Evolutionary conservation across 2,797 vertebrate genomes (phyloP), one percentile per base, ranked within the genome.

Genomic region (Pogonophryne albipinna): DNA sequence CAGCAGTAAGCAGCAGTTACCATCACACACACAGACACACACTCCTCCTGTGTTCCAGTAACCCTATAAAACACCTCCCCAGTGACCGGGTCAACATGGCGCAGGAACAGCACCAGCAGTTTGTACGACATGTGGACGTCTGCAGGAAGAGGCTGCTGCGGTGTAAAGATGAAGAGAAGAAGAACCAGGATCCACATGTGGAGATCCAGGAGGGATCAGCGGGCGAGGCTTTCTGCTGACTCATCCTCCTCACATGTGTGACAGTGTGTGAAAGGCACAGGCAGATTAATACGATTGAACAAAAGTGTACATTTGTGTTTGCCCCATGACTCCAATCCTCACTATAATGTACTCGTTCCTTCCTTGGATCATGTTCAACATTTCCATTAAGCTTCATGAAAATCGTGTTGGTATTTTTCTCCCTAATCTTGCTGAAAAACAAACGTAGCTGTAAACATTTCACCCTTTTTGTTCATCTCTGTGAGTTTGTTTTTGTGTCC

Each of bases 81-180:
- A 0, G 23, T 66, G 47, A 82, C 68, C 38, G 4, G 64, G 34
- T 72, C 72, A 53, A 62, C 41, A 34, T 4, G n/a, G 46, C 8
- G 19, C 38, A 41, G 17, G n/a, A 19, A 58, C 63, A 17, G 66
- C 64, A 59, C 46, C 4, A 65, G 31, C 50, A 65, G 56, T 57
- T 72, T 62, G 52, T 46, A 46, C 50, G 46, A 46, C 74, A 75
- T 62, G 76, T 80, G 82, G 63, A 77, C 44, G 51, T 73, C 52
- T 66, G 64, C 60, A 80, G 71, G 80, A 85, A 69, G 67, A 61
- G 57, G 27, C 73, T 69, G 71, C 81, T 87, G 85, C 10, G 73
- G 87, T 84, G 66, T 76, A 7, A 67, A 76, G 67, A 86, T 31
- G 41, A 86, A 86, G 71, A 83, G 55, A 60, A 74, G 78, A 86